phyloP scores from a whole-genome alignment of 2,113 vertebrate genomes.

The Anguilla rostrata region DNA sequence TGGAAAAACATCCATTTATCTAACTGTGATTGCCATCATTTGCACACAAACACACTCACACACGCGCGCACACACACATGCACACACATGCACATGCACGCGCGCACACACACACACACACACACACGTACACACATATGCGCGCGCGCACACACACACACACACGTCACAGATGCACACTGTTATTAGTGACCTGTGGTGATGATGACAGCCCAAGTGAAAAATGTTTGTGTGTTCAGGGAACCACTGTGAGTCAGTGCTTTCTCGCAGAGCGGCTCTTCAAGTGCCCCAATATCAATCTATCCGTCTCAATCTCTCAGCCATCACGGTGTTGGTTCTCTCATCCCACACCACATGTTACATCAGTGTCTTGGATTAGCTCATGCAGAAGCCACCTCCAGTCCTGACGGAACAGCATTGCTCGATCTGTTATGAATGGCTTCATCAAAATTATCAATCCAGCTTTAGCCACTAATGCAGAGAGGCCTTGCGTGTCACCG shows the following conservation, averaged over 20 bases:
- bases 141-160: background rate
- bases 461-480: constrained; percentile 31
- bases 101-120: background rate
- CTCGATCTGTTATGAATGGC: constrained; percentile 19
- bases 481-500: constrained; percentile 40
- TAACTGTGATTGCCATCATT: constrained; percentile 49
- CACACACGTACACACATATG: background rate
- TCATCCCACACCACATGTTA: constrained; percentile 34
- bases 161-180: background rate
- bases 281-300: constrained; percentile 34
- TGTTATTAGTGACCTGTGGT: constrained; percentile 39
- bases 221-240: constrained; percentile 37
- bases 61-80: background rate
- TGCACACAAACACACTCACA: constrained; percentile 14
- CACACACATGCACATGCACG: background rate
- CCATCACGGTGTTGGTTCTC: constrained; percentile 20
- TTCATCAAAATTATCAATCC: constrained; percentile 43
- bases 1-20: constrained; percentile 29
- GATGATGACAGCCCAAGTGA: constrained; percentile 40
- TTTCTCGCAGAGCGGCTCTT: background rate
- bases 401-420: background rate
- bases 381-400: background rate
- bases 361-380: constrained; percentile 3
- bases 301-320: constrained; percentile 23
- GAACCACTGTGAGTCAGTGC: constrained; percentile 17